Percentiles rank a stretch among this genome's conserved stretches.
These are phyloP conservation scores for Bathybates hornii DNA, from an alignment of 2,113 vertebrate species.

Conservation along the genomic window DNA sequence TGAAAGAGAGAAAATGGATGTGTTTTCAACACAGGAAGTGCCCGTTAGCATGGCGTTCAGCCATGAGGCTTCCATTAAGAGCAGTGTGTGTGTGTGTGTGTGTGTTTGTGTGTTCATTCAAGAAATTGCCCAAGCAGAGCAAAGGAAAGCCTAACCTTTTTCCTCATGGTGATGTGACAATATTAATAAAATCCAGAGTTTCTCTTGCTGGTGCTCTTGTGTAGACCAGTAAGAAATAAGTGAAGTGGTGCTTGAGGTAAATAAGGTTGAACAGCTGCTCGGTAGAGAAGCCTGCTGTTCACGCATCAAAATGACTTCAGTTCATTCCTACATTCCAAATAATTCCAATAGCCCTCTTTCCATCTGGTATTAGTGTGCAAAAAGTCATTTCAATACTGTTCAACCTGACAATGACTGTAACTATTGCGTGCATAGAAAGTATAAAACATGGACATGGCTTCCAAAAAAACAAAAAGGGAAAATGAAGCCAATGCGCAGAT, in stretches of 20 bases:
- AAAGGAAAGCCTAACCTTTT: background rate
- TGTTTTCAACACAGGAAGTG: no score
- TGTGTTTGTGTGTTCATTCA: background rate
- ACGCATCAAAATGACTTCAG: background rate
- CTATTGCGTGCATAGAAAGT: background rate
- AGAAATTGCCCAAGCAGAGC: background rate
- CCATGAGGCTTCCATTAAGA: no score
- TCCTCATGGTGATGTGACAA: background rate
- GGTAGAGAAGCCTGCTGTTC: conserved; percentile 5
- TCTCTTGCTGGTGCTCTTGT: background rate
- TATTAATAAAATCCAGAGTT: background rate
- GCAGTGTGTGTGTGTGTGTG: background rate
- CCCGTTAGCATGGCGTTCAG: no score
- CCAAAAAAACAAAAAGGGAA: background rate
- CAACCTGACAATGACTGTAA: background rate
- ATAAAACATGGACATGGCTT: background rate
- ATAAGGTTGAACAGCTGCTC: conserved; percentile 10
- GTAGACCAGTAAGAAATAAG: background rate
- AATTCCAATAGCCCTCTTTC: background rate
- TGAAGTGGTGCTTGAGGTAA: conserved; percentile 36
- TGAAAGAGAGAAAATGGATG: no score
- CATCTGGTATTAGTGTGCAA: background rate
- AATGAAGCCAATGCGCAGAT: background rate
- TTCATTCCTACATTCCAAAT: background rate
- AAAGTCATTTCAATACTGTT: background rate